These are phyloP conservation scores for Habroteleia sp. DNA, from an alignment of 2,888 invertebrate species.

Conservation along the genomic window DNA sequence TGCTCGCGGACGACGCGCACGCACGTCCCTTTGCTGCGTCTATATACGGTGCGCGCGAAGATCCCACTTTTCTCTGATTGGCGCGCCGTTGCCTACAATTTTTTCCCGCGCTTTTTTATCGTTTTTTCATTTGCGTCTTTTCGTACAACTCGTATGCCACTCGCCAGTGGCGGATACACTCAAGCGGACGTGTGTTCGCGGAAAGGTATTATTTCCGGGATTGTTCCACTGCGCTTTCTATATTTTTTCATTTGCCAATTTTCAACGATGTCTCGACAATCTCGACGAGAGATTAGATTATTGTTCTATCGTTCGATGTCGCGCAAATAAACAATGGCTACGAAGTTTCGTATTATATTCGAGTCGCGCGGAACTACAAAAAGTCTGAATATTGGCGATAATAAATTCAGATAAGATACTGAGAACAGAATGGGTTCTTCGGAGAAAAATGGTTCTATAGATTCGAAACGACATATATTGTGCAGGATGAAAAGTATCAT, in stretches of 20 bases:
- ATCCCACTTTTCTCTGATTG: not conserved
- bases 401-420: constrained; percentile 17
- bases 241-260: constrained; percentile 27
- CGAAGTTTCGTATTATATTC: constrained; percentile 29
- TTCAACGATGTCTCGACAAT: constrained; percentile 13
- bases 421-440: too few relatives aligned
- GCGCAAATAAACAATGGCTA: constrained; percentile 25
- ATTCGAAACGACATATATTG: too few relatives aligned
- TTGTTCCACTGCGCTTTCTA: constrained; percentile 20
- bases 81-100: not conserved
- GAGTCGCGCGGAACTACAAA: constrained; percentile 1
- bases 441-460: too few relatives aligned
- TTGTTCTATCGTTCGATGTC: constrained; percentile 36
- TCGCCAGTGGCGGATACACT: constrained; percentile 4
- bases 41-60: not conserved
- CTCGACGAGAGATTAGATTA: constrained; percentile 25
- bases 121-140: not conserved
- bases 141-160: not conserved
- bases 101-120: not conserved
- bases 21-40: constrained; percentile 9
- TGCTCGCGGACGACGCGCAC: constrained; percentile 26
- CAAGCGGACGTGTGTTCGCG: constrained; percentile 22
- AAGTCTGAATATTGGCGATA: constrained; percentile 19
- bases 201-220: constrained; percentile 44
- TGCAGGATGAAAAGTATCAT: too few relatives aligned